Percentiles rank a stretch among this genome's conserved stretches.
These are phyloP conservation scores for Gallinago undulata DNA, from an alignment of 2,113 vertebrate species.

Conservation along the genomic window DNA sequence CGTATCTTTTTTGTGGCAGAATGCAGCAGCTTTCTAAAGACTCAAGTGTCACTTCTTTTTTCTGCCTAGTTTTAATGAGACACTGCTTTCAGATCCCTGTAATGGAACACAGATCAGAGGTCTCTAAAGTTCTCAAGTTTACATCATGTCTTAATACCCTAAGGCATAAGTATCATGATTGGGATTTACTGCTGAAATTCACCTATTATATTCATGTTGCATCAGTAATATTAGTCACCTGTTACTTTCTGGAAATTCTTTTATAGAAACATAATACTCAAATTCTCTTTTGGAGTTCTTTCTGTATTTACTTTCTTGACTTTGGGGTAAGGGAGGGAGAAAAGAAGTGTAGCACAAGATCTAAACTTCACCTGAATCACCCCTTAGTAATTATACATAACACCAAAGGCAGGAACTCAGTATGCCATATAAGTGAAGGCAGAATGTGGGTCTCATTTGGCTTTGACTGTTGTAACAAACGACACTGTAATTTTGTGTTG, in stretches of 20 bases:
- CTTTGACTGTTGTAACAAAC: background rate
- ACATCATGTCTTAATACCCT: background rate
- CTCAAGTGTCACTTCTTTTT: background rate
- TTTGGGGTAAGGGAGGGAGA: background rate
- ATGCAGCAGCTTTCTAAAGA: background rate
- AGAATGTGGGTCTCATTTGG: background rate
- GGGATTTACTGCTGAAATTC: slow-evolving; percentile 33
- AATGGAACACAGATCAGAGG: background rate
- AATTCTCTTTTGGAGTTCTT: background rate
- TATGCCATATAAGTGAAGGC: fast-evolving
- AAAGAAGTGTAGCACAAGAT: background rate
- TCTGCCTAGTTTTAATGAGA: background rate
- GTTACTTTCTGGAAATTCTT: slow-evolving; percentile 1
- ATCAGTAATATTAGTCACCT: slow-evolving; percentile 20
- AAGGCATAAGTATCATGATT: background rate
- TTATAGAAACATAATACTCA: background rate
- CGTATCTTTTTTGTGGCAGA: background rate
- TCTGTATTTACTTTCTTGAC: background rate
- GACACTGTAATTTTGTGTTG: background rate
- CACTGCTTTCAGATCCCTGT: background rate
- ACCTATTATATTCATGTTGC: background rate
- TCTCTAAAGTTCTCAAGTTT: slow-evolving; percentile 1
- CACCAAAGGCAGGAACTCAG: background rate
- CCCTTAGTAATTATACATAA: background rate
- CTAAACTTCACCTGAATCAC: background rate